phyloP scores from a whole-genome alignment of 2,113 vertebrate species.

The western clawed frog (Xenopus tropicalis) region UCB_Xtro_10.0 CM004445.2:37543501-37544000 shows the following conservation, averaged over 20 bases:
- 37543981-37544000: conserved; percentile 54
- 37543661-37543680: conserved; percentile 90
- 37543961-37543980: conserved; percentile 40
- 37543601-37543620: too few relatives aligned
- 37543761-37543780: conserved; percentile 78
- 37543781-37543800: conserved; percentile 89
- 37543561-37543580: too few relatives aligned
- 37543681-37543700: conserved; percentile 91
- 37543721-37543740: conserved; percentile 84
- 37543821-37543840: conserved; percentile 84
- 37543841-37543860: conserved; percentile 86
- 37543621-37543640: conserved; percentile 72
- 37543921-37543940: neutral
- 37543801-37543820: conserved; percentile 84
- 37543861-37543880: conserved; percentile 83
- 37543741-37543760: conserved; percentile 91
- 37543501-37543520: too few relatives aligned
- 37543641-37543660: conserved; percentile 87
- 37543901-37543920: conserved; percentile 75
- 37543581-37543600: too few relatives aligned
- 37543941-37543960: conserved; percentile 48
- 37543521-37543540: too few relatives aligned
- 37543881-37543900: conserved; percentile 71
- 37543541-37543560: too few relatives aligned
- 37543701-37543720: conserved; percentile 95